phyloP scores from a whole-genome alignment of 2,797 vertebrate species.

The Siniperca undulata region DNA sequence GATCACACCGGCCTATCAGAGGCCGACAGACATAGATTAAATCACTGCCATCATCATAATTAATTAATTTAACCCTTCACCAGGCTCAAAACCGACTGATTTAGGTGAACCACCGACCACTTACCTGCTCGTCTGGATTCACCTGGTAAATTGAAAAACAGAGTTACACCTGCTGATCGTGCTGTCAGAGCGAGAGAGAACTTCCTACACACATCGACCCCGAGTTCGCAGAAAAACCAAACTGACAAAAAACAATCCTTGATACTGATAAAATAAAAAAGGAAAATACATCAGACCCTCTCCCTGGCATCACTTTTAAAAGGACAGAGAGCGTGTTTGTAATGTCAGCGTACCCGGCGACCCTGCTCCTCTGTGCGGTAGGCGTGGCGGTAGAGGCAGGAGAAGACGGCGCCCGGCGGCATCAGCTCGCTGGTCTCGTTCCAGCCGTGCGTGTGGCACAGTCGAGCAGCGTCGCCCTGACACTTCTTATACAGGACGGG shows the following conservation, averaged over 20 bases:
- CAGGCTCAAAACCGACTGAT: slow-evolving; percentile 21
- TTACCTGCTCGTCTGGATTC: slow-evolving; percentile 46
- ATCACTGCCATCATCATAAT: background rate
- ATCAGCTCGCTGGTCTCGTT: slow-evolving; percentile 96
- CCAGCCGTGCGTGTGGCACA: slow-evolving; percentile 96
- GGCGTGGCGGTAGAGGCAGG: slow-evolving; percentile 95
- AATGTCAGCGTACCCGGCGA: slow-evolving; percentile 85
- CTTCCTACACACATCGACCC: background rate
- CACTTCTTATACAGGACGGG: slow-evolving; percentile 95
- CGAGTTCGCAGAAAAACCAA: too few relatives aligned
- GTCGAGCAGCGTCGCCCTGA: slow-evolving; percentile 94
- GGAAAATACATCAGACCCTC: background rate
- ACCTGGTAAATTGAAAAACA: slow-evolving; percentile 80
- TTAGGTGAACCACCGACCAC: background rate
- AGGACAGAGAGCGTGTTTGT: background rate
- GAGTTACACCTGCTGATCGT: slow-evolving; percentile 65
- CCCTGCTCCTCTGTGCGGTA: slow-evolving; percentile 97
- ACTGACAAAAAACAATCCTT: background rate
- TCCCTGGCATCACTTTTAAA: background rate
- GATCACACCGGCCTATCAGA: background rate
- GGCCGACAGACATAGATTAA: background rate
- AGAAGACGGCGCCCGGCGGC: slow-evolving; percentile 95
- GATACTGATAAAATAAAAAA: background rate
- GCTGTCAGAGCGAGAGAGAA: slow-evolving; percentile 86
- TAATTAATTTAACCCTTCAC: slow-evolving; percentile 31